Percentiles rank a stretch among this genome's conserved stretches.
phyloP scores from a whole-genome alignment of 2,888 invertebrate species.

The Lochmaea capreae region DNA sequence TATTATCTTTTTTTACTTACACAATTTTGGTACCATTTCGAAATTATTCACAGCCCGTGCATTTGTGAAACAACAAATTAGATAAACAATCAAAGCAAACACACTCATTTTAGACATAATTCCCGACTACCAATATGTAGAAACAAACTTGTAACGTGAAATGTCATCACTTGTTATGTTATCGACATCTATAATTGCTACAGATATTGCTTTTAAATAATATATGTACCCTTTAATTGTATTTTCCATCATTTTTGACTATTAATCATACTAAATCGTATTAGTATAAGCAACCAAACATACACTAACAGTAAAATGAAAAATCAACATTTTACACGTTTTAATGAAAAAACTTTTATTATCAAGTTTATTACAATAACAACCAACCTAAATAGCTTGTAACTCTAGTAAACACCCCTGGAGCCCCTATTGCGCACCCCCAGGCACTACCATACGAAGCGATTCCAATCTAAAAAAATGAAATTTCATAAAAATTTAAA shows the following conservation, averaged over 20 bases:
- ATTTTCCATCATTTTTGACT: too few species aligned
- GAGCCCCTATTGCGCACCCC: slow-evolving; percentile 63
- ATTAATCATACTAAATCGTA: too few species aligned
- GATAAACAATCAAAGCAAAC: neutral
- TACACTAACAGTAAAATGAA: too few species aligned
- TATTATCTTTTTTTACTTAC: neutral
- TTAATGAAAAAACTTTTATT: neutral
- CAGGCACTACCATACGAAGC: slow-evolving; percentile 59
- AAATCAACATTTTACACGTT: too few species aligned
- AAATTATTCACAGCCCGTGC: neutral
- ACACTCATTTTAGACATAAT: neutral
- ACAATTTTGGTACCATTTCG: neutral
- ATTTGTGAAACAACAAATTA: neutral
- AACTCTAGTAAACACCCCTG: slow-evolving; percentile 63
- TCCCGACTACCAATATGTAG: neutral
- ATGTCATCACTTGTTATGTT: slow-evolving; percentile 17
- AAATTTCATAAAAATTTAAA: neutral
- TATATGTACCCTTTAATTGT: neutral
- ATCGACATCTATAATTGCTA: slow-evolving; percentile 8
- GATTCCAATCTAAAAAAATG: slow-evolving; percentile 54
- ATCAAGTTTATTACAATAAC: slow-evolving; percentile 4
- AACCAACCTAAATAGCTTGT: slow-evolving; percentile 53
- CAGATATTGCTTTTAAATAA: neutral
- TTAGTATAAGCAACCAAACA: too few species aligned
- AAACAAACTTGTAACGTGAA: slow-evolving; percentile 13